Evolutionary conservation across 2,797 vertebrate genomes (phyloP), one percentile per base, ranked within the genome.

Genomic region (Mormyrops boulengeri): DNA sequence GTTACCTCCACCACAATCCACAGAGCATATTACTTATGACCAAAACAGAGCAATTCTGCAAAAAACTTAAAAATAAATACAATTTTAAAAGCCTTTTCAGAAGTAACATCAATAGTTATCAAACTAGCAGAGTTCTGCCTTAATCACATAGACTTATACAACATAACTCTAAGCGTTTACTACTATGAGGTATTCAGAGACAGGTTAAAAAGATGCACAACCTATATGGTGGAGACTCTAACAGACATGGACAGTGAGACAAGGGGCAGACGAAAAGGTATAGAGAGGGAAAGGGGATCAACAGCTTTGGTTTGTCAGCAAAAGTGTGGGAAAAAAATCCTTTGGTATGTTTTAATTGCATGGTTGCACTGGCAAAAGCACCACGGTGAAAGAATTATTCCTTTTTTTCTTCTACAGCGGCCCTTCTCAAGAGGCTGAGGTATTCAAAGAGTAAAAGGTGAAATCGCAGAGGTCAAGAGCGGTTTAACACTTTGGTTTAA

Each of bases 401-500:
- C 94, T 96, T 98, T 82, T 84, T 96, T 96, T 97, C 97, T 97
- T 97, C 95, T 96, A 97, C 96, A 95, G 97, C 97, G 97, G 97
- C 98, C 98, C 96, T 98, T 88, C 87, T 98, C 96, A 96, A 97
- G 95, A 99, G 98, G 98, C 98, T 99, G 99, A 99, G 99, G 98
- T 99, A 99, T 98, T 99, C 97, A 97, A 97, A 98, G 96, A 98
- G 97, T 97, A 97, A 96, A 98, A 97, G 97, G 96, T 97, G 95
- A 97, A 95, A 96, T 92, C 94, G 92, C 94, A 96, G 98, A 99
- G 98, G 98, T 99, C 97, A 98, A 98, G 97, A 97, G 97, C 96
- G 98, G 98, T 99, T 98, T 97, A 98, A 99, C 97, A 98, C 98
- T 99, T 99, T 99, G 98, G 99, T 99, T 99, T 96, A 99, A 99